Percentiles rank a stretch among this genome's conserved stretches.
Evolutionary conservation across 2,797 vertebrate species (phyloP).

Genomic region (Syncerus caffer): DNA sequence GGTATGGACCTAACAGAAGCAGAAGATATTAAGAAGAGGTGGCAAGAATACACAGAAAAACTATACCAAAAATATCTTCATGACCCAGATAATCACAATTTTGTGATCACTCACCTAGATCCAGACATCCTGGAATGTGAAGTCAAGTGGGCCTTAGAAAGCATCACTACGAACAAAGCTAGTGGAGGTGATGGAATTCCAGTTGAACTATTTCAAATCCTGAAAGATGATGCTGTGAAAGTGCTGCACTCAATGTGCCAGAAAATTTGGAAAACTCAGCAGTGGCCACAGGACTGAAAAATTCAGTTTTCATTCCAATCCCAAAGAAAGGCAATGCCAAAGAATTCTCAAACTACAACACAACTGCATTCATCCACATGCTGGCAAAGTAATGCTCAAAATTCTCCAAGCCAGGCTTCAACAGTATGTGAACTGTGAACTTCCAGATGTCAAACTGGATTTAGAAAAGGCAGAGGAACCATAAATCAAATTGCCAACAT

Average conservation of each 20-base stretch:
- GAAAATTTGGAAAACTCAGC: neutral
- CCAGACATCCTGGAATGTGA: neutral
- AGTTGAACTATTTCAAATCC: neutral
- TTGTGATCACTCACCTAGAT: neutral
- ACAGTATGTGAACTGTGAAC: neutral
- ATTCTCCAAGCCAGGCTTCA: neutral
- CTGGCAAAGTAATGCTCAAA: neutral
- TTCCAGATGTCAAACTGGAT: neutral
- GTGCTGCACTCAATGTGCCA: neutral
- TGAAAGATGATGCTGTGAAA: neutral
- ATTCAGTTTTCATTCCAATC: neutral
- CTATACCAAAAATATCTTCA: neutral
- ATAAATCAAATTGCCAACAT: neutral
- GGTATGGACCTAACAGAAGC: neutral
- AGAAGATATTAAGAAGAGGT: neutral
- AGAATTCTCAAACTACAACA: neutral
- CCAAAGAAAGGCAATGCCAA: neutral
- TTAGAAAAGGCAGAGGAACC: neutral
- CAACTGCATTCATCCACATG: neutral
- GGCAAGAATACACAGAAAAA: neutral
- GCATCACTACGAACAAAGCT: neutral
- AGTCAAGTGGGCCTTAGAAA: neutral
- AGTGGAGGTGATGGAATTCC: neutral
- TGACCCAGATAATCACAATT: neutral
- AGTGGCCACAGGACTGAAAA: neutral